Conservation (phyloP, 2,797 vertebrate genomes). For the Geotrypetes seraphini region DNA sequence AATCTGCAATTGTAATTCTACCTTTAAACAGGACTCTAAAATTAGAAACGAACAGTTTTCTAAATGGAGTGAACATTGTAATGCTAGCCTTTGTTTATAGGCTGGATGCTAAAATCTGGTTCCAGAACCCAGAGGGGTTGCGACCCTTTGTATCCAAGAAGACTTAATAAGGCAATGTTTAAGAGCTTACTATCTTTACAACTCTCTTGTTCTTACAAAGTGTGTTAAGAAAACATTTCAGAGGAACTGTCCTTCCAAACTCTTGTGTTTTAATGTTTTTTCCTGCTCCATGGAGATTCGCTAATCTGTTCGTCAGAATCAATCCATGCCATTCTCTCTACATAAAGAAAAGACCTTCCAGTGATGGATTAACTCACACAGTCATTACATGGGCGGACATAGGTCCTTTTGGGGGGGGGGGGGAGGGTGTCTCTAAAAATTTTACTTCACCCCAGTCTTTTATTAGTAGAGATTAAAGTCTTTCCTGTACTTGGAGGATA, state of each 20-base stretch:
- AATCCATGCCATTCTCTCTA: too few species aligned
- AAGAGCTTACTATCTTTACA: too few species aligned
- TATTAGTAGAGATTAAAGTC: too few species aligned
- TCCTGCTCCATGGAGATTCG: slow-evolving; percentile 12
- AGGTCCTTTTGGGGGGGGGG: too few species aligned
- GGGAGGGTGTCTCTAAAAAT: too few species aligned
- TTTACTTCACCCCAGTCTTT: too few species aligned
- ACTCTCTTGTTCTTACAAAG: slow-evolving; percentile 39
- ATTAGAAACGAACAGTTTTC: slow-evolving; percentile 60
- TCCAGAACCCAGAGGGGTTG: slow-evolving; percentile 54
- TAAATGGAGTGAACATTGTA: slow-evolving; percentile 64
- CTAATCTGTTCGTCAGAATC: too few species aligned
- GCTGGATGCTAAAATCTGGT: slow-evolving; percentile 52
- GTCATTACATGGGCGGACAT: too few species aligned
- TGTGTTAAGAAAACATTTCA: slow-evolving; percentile 44
- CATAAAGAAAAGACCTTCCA: too few species aligned
- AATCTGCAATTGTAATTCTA: slow-evolving; percentile 30
- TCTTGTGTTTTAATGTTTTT: slow-evolving; percentile 15
- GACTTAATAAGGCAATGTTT: slow-evolving; percentile 98
- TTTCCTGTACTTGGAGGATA: too few species aligned
- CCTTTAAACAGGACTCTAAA: slow-evolving; percentile 57
- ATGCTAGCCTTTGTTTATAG: slow-evolving; percentile 55
- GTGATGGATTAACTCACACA: too few species aligned
- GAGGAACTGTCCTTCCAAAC: slow-evolving; percentile 36
- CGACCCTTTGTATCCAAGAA: slow-evolving; percentile 60